Conservation (phyloP, 2,113 vertebrate genomes). For the Dipodomys ordii region DNA sequence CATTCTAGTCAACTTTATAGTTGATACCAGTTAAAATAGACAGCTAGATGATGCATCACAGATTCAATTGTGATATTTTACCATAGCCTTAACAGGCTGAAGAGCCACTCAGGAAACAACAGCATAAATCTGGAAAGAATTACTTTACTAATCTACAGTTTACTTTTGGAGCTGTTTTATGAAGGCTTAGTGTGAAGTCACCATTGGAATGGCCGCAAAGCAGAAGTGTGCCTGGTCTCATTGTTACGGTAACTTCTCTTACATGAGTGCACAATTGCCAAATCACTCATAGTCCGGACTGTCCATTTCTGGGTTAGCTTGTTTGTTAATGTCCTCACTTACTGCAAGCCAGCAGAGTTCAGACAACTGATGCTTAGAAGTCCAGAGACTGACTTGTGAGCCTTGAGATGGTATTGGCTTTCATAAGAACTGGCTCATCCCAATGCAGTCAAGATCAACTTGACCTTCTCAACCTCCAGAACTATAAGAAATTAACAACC, state of each 20-base stretch:
- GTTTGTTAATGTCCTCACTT: not conserved
- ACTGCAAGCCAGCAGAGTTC: not conserved
- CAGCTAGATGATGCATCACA: not conserved
- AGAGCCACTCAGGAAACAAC: not conserved
- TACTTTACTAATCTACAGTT: not conserved
- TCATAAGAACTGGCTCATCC: not conserved
- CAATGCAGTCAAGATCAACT: not conserved
- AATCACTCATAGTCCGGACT: not conserved
- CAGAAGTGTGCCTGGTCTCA: not conserved
- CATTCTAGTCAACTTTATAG: not conserved
- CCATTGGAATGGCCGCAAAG: not conserved
- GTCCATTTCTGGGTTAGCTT: not conserved
- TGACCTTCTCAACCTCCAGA: not conserved
- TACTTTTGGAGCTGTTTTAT: not conserved
- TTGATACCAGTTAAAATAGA: not conserved
- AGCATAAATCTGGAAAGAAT: not conserved
- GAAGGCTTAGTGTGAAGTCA: not conserved
- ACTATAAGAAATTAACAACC: not conserved
- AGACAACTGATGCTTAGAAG: not conserved
- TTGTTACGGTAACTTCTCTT: slow-evolving; percentile 20
- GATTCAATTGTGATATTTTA: not conserved
- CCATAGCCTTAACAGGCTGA: not conserved
- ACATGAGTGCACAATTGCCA: not conserved
- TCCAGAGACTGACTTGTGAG: too few species aligned
- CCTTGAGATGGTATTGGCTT: not conserved